Evolutionary conservation across 2,797 vertebrate genomes (phyloP).

Genomic region (Saxicola maurus): DNA sequence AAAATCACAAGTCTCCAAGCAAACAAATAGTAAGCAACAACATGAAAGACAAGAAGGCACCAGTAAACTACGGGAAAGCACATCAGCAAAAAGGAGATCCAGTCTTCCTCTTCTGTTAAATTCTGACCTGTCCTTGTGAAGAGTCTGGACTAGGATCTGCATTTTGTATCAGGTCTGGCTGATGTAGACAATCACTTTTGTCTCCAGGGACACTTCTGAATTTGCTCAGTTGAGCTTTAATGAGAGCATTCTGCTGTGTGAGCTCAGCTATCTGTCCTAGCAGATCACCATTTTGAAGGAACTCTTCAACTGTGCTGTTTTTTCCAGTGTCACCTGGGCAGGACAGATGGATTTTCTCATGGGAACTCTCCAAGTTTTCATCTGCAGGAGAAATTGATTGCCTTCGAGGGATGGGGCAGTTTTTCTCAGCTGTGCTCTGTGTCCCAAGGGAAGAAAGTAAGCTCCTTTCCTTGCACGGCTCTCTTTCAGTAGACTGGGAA

Average conservation of each 20-base stretch:
- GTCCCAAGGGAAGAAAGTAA: neutral
- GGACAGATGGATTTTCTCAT: neutral
- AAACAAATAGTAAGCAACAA: neutral
- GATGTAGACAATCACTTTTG: conserved; percentile 13
- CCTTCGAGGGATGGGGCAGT: conserved; percentile 13
- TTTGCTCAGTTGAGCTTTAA: conserved; percentile 77
- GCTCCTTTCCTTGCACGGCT: conserved; percentile 38
- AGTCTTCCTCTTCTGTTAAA: neutral
- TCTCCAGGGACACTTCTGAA: conserved; percentile 31
- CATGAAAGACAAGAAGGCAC: neutral
- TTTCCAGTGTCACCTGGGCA: neutral
- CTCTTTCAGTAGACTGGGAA: conserved; percentile 26
- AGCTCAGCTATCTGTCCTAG: conserved; percentile 78
- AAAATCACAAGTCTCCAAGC: neutral
- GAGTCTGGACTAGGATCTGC: neutral
- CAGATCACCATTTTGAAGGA: conserved; percentile 61
- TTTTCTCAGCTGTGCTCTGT: conserved; percentile 38
- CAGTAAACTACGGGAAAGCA: neutral
- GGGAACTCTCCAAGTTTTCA: conserved; percentile 40
- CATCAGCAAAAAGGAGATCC: neutral
- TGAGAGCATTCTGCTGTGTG: conserved; percentile 77
- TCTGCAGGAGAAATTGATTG: conserved; percentile 25
- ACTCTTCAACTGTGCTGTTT: neutral
- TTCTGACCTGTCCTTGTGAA: conserved; percentile 46
- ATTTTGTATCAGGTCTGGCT: neutral